Conservation (phyloP, 2,113 vertebrate genomes). For the Rhagologus leucostigma region DNA sequence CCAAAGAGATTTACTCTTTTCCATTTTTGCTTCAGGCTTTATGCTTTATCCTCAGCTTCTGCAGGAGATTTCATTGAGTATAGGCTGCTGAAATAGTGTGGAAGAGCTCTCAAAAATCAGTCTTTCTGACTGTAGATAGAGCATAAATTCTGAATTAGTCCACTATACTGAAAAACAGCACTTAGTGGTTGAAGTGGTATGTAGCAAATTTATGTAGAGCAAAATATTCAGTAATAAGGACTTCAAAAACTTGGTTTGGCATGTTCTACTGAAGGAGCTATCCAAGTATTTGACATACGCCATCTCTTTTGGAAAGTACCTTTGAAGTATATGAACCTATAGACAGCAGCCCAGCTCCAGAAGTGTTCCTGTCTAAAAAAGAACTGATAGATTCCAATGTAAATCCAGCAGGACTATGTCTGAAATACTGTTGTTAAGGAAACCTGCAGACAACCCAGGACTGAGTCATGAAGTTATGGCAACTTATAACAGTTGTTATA, state of each 20-base stretch:
- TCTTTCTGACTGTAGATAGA: background rate
- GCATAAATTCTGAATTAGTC: background rate
- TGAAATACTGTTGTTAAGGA: background rate
- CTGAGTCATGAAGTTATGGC: background rate
- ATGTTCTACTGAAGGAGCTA: background rate
- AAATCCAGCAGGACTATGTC: background rate
- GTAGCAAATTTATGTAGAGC: background rate
- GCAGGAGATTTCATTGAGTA: background rate
- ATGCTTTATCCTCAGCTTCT: background rate
- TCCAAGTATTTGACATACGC: background rate
- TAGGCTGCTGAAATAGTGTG: background rate
- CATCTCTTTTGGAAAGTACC: background rate
- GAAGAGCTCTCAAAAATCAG: background rate
- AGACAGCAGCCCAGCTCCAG: background rate
- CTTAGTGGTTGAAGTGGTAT: background rate
- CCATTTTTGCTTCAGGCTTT: background rate
- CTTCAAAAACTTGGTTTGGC: background rate
- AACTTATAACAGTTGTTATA: background rate
- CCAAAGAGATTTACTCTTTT: background rate
- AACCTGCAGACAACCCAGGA: background rate
- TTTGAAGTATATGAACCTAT: background rate
- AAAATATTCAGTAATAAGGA: background rate
- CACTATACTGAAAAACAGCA: background rate
- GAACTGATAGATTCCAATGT: background rate
- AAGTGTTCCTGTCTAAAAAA: background rate